These are phyloP conservation scores for Oxyura jamaicensis DNA, from an alignment of 2,113 vertebrate genomes.

Conservation along the genomic window DNA sequence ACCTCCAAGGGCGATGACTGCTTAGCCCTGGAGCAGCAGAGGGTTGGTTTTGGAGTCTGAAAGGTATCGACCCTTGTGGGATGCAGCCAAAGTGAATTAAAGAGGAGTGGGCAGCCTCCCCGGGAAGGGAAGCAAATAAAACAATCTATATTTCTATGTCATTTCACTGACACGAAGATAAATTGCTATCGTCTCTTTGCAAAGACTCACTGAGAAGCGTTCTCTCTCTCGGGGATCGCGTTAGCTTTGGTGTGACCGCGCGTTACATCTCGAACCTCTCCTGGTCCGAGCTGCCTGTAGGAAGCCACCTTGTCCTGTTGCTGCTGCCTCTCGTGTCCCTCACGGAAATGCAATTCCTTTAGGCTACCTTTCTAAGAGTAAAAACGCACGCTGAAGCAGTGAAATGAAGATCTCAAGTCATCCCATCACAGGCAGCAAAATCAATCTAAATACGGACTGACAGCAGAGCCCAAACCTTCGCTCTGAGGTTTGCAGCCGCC, in stretches of 20 bases:
- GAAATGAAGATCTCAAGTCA: not conserved
- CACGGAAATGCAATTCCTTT: not conserved
- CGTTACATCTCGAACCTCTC: not conserved
- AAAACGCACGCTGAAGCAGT: not conserved
- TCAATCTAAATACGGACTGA: not conserved
- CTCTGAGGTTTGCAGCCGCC: not conserved
- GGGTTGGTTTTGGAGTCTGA: not conserved
- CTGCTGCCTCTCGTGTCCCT: not conserved
- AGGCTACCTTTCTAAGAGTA: not conserved
- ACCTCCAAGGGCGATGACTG: accelerated
- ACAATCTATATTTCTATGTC: not conserved
- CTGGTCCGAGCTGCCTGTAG: not conserved
- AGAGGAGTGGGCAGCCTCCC: not conserved
- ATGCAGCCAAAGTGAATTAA: not conserved
- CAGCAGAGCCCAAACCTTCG: not conserved
- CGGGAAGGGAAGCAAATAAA: not conserved
- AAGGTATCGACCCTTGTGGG: not conserved
- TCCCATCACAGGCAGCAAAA: not conserved
- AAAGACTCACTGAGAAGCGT: not conserved
- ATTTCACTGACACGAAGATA: not conserved
- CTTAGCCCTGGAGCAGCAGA: not conserved
- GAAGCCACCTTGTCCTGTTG: not conserved
- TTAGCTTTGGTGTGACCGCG: not conserved
- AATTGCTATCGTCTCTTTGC: not conserved
- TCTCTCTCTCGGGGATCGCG: not conserved